Percentiles rank a stretch among this genome's conserved stretches.
Evolutionary conservation across 2,113 vertebrate genomes (phyloP).

Genomic region (Oncorhynchus clarkii): DNA sequence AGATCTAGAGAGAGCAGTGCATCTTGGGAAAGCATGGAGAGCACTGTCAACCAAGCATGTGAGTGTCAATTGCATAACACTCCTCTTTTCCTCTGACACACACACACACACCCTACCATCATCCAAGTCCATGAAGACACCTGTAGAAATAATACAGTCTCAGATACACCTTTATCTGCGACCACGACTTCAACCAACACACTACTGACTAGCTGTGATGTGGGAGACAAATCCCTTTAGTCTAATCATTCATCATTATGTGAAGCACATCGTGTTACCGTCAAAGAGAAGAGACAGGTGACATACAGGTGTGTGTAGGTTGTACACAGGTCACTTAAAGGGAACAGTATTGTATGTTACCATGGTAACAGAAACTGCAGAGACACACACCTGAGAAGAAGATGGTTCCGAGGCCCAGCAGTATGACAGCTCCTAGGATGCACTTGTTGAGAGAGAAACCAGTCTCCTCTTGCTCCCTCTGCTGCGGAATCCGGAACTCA

Average conservation of each 20-base stretch:
- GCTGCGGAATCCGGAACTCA: constrained; percentile 57
- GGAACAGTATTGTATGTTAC: neutral
- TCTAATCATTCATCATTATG: no score
- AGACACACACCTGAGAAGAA: constrained; percentile 69
- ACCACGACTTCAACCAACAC: neutral
- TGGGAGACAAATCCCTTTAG: no score
- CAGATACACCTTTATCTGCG: constrained; percentile 8
- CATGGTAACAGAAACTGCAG: neutral
- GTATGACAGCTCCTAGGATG: constrained; percentile 77
- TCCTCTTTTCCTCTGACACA: neutral
- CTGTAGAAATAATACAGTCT: constrained; percentile 73
- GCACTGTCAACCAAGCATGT: no score
- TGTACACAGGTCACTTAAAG: neutral
- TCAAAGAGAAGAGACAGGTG: no score
- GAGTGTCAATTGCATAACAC: no score
- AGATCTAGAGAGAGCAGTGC: no score
- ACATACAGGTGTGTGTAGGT: no score
- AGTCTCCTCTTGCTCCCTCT: constrained; percentile 43
- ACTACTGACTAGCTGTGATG: no score
- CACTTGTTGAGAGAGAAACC: constrained; percentile 78
- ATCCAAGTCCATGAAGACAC: constrained; percentile 72
- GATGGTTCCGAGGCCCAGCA: constrained; percentile 80
- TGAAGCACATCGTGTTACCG: no score
- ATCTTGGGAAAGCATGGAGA: no score
- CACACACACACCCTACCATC: constrained; percentile 69